These are phyloP conservation scores for Urosaurus nigricauda DNA, from an alignment of 2,797 vertebrate species.

Conservation along the genomic window DNA sequence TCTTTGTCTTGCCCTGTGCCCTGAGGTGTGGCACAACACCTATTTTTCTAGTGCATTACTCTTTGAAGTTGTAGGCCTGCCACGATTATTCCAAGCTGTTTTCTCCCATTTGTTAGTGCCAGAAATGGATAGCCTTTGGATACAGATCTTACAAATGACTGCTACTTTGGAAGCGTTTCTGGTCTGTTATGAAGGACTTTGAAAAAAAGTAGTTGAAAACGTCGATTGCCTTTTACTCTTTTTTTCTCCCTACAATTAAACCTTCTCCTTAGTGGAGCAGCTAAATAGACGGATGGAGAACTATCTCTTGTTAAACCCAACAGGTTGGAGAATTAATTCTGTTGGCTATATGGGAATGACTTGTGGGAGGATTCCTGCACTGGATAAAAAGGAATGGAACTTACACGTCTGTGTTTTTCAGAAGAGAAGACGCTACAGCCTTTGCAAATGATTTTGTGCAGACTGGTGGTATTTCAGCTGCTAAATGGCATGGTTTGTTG, in stretches of 20 bases:
- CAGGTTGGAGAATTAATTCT: not conserved
- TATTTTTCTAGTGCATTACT: rapidly evolving
- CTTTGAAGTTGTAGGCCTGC: slow-evolving; percentile 16
- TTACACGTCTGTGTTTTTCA: not conserved
- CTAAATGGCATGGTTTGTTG: slow-evolving; percentile 7
- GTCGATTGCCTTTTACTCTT: not conserved
- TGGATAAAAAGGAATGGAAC: not conserved
- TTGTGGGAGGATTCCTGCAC: not conserved
- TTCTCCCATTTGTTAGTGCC: slow-evolving; percentile 26
- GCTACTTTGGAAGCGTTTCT: not conserved
- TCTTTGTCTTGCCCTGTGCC: slow-evolving; percentile 4
- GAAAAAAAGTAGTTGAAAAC: not conserved
- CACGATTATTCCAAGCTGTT: slow-evolving; percentile 26
- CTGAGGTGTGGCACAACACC: not conserved
- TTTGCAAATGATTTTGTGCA: not conserved
- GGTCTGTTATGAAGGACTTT: not conserved
- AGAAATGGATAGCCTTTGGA: not conserved
- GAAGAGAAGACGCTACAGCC: not conserved
- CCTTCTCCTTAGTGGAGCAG: not conserved
- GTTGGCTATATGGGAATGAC: not conserved
- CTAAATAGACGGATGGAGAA: not conserved
- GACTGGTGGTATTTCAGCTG: not conserved
- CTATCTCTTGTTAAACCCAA: not conserved
- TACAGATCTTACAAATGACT: not conserved
- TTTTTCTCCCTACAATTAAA: not conserved